Percentiles rank a stretch among this genome's conserved stretches.
Conservation (phyloP, 2,888 invertebrate genomes). For the Anagyrus pseudococci region DNA sequence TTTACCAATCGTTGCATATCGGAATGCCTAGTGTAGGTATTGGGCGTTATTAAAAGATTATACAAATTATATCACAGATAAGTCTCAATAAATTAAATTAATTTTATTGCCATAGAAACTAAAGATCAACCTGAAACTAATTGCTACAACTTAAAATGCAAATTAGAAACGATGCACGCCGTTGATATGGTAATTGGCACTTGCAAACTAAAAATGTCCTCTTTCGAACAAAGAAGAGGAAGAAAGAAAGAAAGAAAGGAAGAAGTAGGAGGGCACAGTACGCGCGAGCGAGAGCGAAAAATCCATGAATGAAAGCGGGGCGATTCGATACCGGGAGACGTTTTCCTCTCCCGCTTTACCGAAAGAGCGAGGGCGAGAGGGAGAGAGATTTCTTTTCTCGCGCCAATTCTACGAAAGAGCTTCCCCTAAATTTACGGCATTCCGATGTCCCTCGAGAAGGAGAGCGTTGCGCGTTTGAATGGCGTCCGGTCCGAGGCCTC, state of each 20-base stretch:
- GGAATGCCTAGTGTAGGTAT: too few species aligned
- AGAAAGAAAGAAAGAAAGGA: slow-evolving; percentile 24
- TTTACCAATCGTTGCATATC: too few species aligned
- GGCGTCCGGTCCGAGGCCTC: slow-evolving; percentile 26
- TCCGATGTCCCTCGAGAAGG: slow-evolving; percentile 47
- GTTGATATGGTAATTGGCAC: slow-evolving; percentile 15
- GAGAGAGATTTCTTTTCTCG: too few species aligned
- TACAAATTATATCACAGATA: too few species aligned
- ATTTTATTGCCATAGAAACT: too few species aligned
- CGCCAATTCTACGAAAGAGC: slow-evolving; percentile 37
- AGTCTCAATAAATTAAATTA: too few species aligned
- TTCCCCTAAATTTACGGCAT: slow-evolving; percentile 49
- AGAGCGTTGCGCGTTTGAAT: slow-evolving; percentile 42
- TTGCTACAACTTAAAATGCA: too few species aligned
- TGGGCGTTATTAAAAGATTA: too few species aligned
- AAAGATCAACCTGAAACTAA: too few species aligned
- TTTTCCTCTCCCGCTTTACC: slow-evolving; percentile 12
- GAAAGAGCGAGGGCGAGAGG: too few species aligned
- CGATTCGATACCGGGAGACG: slow-evolving; percentile 36
- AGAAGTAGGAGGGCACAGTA: slow-evolving; percentile 21
- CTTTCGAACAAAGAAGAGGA: slow-evolving; percentile 6
- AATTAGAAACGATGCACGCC: too few species aligned
- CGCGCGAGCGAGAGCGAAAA: too few species aligned
- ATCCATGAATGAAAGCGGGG: slow-evolving; percentile 36
- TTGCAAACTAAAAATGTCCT: slow-evolving; percentile 7